Conservation (phyloP, 2,888 invertebrate species). For the Dysmachus trigonus region DNA sequence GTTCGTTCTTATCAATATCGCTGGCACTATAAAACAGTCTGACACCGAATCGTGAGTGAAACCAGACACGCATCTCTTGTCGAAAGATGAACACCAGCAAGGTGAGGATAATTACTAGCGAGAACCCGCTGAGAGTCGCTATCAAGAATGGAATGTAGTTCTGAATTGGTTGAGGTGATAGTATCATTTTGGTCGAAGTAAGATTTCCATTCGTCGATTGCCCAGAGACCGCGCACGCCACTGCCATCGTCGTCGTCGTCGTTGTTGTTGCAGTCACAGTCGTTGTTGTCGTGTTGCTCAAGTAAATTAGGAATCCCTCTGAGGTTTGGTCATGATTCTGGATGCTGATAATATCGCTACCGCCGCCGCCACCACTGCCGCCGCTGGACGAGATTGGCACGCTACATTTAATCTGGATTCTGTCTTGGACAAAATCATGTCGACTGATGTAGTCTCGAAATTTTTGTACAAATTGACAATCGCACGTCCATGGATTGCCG, state of each 20-base stretch:
- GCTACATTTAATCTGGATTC: conserved; percentile 78
- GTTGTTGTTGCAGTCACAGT: too few relatives aligned
- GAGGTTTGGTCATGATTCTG: neutral
- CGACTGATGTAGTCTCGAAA: conserved; percentile 82
- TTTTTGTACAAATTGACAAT: conserved; percentile 83
- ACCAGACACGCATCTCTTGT: conserved; percentile 85
- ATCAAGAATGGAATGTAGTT: conserved; percentile 83
- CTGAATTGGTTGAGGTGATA: conserved; percentile 68
- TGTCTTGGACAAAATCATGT: conserved; percentile 78
- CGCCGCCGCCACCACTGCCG: too few relatives aligned
- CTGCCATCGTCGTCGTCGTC: too few relatives aligned
- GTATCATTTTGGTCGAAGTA: conserved; percentile 71
- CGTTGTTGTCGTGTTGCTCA: conserved; percentile 69
- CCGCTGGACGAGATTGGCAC: conserved; percentile 61
- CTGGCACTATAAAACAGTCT: conserved; percentile 79
- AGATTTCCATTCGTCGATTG: conserved; percentile 68
- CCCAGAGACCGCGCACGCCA: conserved; percentile 69
- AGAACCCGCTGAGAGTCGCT: conserved; percentile 78
- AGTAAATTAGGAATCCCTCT: conserved; percentile 42
- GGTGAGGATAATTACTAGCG: conserved; percentile 78
- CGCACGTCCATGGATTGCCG: conserved; percentile 87
- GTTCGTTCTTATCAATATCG: conserved; percentile 83
- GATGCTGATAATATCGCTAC: neutral
- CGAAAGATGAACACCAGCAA: conserved; percentile 84
- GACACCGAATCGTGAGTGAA: conserved; percentile 84